Percentiles rank a stretch among this genome's conserved stretches.
These are phyloP conservation scores for Ochotona curzoniae DNA, from an alignment of 2,113 vertebrate genomes.

Conservation along the genomic window DNA sequence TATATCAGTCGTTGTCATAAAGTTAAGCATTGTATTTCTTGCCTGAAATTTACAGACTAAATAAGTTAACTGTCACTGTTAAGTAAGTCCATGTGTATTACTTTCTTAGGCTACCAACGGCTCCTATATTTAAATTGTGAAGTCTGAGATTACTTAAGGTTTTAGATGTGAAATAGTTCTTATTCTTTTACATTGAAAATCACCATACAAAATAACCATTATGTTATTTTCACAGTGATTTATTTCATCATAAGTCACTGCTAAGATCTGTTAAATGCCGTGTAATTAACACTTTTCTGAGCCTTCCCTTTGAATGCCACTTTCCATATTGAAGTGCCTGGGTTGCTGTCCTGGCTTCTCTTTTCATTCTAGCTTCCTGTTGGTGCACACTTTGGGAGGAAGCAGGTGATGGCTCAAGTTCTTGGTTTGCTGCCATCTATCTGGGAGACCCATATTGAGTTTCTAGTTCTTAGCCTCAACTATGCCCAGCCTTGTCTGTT, in stretches of 20 bases:
- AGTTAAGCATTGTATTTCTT: neutral
- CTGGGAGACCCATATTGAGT: too few species aligned
- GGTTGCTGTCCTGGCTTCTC: too few species aligned
- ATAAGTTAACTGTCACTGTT: neutral
- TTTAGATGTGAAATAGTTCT: slow-evolving; percentile 34
- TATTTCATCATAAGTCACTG: slow-evolving; percentile 9
- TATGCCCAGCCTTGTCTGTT: too few species aligned
- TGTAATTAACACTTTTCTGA: neutral
- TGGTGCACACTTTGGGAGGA: too few species aligned
- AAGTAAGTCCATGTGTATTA: neutral
- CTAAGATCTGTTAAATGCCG: slow-evolving; percentile 20
- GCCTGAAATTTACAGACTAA: neutral
- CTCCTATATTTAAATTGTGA: neutral
- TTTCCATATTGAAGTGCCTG: too few species aligned
- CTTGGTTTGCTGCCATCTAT: too few species aligned
- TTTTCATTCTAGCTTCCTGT: too few species aligned
- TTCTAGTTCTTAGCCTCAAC: too few species aligned
- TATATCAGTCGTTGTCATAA: neutral
- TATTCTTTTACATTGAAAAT: neutral
- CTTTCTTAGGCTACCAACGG: neutral
- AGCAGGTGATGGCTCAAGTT: too few species aligned
- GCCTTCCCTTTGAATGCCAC: too few species aligned
- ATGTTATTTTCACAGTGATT: too few species aligned
- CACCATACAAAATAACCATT: neutral
- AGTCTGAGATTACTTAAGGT: slow-evolving; percentile 29